Evolutionary conservation across 2,113 vertebrate genomes (phyloP).

Genomic region (Thalassoma bifasciatum): DNA sequence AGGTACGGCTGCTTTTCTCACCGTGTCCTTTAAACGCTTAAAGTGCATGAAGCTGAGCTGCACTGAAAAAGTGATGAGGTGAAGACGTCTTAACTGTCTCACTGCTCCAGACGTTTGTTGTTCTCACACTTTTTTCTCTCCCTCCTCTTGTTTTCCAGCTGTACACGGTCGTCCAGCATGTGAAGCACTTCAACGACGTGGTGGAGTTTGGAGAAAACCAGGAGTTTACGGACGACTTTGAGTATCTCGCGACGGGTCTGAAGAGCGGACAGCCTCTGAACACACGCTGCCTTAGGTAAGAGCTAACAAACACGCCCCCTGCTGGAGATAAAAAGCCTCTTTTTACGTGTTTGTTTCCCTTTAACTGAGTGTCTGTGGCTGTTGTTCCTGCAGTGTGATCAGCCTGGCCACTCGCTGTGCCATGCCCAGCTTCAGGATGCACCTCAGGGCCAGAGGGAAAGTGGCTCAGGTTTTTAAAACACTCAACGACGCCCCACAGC

Average conservation of each 20-base stretch:
- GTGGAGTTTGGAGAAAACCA: conserved; percentile 99
- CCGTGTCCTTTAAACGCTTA: conserved; percentile 65
- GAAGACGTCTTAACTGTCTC: background rate
- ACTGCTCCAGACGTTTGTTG: conserved; percentile 1
- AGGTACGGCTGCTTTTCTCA: conserved; percentile 79
- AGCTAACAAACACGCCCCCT: background rate
- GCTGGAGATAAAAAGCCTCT: too few relatives aligned
- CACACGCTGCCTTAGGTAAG: conserved; percentile 99
- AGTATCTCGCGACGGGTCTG: conserved; percentile 97
- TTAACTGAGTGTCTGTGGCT: background rate
- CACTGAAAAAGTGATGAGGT: too few relatives aligned
- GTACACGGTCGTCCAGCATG: conserved; percentile 99
- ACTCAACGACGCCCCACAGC: conserved; percentile 95
- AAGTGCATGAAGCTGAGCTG: background rate
- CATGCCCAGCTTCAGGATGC: conserved; percentile 99
- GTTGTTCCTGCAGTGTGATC: conserved; percentile 88
- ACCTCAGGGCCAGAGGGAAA: conserved; percentile 96
- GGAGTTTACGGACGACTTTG: conserved; percentile 99
- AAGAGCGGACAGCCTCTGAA: conserved; percentile 99
- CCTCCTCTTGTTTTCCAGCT: conserved; percentile 72
- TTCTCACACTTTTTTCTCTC: conserved; percentile 11
- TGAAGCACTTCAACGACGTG: conserved; percentile 99
- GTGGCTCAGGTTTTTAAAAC: conserved; percentile 99
- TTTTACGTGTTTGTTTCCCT: too few relatives aligned
- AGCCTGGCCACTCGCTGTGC: conserved; percentile 97